Evolutionary conservation across 2,888 invertebrate genomes (phyloP).

Genomic region (Syritta pipiens): DNA sequence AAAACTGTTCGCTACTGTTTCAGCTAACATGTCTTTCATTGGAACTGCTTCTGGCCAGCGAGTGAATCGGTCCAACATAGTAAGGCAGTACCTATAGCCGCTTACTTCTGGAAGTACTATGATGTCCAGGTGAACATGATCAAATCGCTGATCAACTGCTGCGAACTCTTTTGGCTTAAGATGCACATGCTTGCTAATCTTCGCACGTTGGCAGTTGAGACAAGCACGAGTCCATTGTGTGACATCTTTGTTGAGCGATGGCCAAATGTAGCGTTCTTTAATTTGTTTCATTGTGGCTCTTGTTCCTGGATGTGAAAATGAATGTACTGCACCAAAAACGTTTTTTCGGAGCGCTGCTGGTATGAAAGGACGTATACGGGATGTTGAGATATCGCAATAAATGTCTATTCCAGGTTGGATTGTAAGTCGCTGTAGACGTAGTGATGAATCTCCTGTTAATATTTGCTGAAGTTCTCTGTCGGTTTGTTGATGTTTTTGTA

Average conservation of each 20-base stretch:
- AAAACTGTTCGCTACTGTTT: no score
- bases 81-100: no score
- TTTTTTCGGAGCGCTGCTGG: background rate
- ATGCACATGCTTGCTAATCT: conserved; percentile 9
- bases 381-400: conserved; percentile 10
- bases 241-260: conserved; percentile 30
- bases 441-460: conserved; percentile 1
- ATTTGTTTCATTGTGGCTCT: conserved; percentile 39
- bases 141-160: conserved; percentile 63
- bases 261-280: conserved; percentile 23
- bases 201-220: conserved; percentile 19
- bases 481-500: conserved; percentile 11
- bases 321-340: background rate
- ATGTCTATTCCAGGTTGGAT: background rate
- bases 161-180: conserved; percentile 4
- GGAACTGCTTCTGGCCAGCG: no score
- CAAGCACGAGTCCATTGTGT: conserved; percentile 23
- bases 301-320: conserved; percentile 39
- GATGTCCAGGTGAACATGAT: conserved; percentile 78
- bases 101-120: conserved; percentile 77
- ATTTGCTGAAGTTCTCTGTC: no score
- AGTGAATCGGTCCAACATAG: no score
- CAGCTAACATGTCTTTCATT: no score
- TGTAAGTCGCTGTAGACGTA: background rate
- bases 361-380: background rate